These are phyloP conservation scores for Phasia obesa DNA, from an alignment of 2,888 invertebrate genomes.

Conservation along the genomic window DNA sequence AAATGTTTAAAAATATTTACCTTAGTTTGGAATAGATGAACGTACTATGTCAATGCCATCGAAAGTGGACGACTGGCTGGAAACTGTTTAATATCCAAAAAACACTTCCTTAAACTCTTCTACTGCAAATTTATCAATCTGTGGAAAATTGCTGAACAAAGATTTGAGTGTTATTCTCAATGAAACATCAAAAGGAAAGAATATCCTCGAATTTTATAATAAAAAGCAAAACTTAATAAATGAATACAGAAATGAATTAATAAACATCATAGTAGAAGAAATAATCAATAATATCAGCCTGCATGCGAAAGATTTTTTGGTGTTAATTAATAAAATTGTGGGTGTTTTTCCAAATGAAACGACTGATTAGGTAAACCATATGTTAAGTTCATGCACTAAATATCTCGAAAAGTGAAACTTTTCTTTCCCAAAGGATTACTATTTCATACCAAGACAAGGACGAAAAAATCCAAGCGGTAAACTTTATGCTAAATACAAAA, in stretches of 20 bases:
- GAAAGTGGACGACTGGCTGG: too few species aligned
- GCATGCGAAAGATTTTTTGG: constrained; percentile 27
- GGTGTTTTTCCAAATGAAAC: constrained; percentile 39
- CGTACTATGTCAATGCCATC: too few species aligned
- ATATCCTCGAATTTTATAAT: constrained; percentile 16
- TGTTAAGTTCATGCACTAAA: too few species aligned
- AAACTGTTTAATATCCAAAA: too few species aligned
- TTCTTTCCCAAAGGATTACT: too few species aligned
- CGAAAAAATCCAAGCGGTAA: constrained; percentile 35
- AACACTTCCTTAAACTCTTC: too few species aligned
- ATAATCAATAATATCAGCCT: constrained; percentile 19
- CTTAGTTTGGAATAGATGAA: too few species aligned
- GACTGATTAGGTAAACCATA: constrained; percentile 26
- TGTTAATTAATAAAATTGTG: constrained; percentile 33
- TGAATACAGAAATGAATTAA: constrained; percentile 38
- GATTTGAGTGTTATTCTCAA: constrained; percentile 30
- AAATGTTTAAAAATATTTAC: too few species aligned
- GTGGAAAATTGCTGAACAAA: constrained; percentile 31
- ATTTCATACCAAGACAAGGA: constrained; percentile 25
- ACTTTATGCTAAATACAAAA: constrained; percentile 35
- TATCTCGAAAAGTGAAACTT: too few species aligned
- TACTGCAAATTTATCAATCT: neutral
- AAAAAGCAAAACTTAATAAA: constrained; percentile 34
- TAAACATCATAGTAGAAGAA: constrained; percentile 53
- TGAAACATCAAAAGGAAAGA: constrained; percentile 39